Percentiles rank a stretch among this genome's conserved stretches.
Conservation (phyloP, 2,888 invertebrate species). For the Schizaphis graminum region DNA sequence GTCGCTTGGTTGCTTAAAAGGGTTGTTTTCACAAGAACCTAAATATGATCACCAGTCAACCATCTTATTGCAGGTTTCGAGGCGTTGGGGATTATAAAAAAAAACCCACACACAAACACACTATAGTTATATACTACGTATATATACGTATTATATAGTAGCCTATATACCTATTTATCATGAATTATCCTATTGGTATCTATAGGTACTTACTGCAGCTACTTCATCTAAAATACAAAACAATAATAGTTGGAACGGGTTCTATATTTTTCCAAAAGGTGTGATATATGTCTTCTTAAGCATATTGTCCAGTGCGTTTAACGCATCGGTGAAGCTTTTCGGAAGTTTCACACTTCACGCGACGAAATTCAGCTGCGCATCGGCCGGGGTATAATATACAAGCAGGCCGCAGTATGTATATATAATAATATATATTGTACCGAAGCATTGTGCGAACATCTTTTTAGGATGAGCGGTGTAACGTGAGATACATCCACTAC, state of each 20-base stretch:
- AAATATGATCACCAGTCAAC: slow-evolving; percentile 32
- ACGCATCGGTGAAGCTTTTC: slow-evolving; percentile 63
- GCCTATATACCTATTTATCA: neutral
- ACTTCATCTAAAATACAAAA: slow-evolving; percentile 43
- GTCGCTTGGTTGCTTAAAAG: slow-evolving; percentile 37
- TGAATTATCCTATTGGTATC: neutral
- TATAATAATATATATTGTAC: neutral
- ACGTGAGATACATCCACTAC: slow-evolving; percentile 45
- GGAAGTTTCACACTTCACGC: slow-evolving; percentile 55
- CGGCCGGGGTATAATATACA: neutral
- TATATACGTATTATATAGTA: neutral
- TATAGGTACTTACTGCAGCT: neutral
- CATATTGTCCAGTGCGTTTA: slow-evolving; percentile 21
- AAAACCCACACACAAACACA: slow-evolving; percentile 14
- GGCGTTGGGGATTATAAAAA: slow-evolving; percentile 37
- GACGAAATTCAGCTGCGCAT: slow-evolving; percentile 22
- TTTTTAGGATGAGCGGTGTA: slow-evolving; percentile 63
- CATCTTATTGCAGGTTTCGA: slow-evolving; percentile 10
- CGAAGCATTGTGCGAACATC: slow-evolving; percentile 11
- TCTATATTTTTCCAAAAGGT: slow-evolving; percentile 47
- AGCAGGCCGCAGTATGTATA: neutral
- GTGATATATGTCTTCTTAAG: slow-evolving; percentile 38
- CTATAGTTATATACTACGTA: too few relatives aligned
- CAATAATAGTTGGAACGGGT: slow-evolving; percentile 39
- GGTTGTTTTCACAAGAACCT: slow-evolving; percentile 43